Percentiles rank a stretch among this genome's conserved stretches.
These are phyloP conservation scores for Syngnathoides biaculeatus DNA, from an alignment of 2,113 vertebrate species.

Conservation along the genomic window DNA sequence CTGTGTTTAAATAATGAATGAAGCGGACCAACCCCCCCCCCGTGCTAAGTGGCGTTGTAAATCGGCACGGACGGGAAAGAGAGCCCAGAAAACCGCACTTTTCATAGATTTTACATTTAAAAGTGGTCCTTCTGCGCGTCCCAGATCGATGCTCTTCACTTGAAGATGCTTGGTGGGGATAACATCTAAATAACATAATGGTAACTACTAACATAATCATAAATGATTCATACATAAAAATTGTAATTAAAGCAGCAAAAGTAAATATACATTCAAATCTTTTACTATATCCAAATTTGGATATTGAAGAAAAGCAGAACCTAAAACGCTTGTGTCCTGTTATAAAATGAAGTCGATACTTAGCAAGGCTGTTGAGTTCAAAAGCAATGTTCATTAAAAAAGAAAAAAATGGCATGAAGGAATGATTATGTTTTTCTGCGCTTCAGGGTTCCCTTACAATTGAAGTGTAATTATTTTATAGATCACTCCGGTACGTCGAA, in stretches of 20 bases:
- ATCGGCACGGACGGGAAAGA: slow-evolving; percentile 42
- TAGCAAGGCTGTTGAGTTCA: no score
- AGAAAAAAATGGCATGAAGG: no score
- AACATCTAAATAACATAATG: not conserved
- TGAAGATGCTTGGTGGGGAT: not conserved
- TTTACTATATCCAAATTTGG: no score
- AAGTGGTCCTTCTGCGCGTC: not conserved
- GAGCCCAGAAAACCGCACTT: slow-evolving; percentile 15
- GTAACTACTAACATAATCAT: not conserved
- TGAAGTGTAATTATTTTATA: no score
- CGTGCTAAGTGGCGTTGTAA: slow-evolving; percentile 44
- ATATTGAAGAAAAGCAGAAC: no score
- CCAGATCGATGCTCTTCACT: not conserved
- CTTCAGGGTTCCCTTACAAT: no score
- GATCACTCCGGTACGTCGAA: no score
- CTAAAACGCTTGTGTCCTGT: no score
- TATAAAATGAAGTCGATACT: no score
- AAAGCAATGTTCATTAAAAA: no score
- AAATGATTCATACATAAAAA: not conserved
- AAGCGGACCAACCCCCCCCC: slow-evolving; percentile 9
- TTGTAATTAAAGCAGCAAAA: not conserved
- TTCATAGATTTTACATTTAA: slow-evolving; percentile 15
- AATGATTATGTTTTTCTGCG: no score
- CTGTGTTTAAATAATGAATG: slow-evolving; percentile 54
- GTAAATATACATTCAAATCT: no score